A percentile compares a stretch with the other conserved stretches of the same genome.
These are phyloP conservation scores for Propithecus deckenii DNA, from an alignment of 2,797 vertebrate genomes.

Conservation along the genomic window DNA sequence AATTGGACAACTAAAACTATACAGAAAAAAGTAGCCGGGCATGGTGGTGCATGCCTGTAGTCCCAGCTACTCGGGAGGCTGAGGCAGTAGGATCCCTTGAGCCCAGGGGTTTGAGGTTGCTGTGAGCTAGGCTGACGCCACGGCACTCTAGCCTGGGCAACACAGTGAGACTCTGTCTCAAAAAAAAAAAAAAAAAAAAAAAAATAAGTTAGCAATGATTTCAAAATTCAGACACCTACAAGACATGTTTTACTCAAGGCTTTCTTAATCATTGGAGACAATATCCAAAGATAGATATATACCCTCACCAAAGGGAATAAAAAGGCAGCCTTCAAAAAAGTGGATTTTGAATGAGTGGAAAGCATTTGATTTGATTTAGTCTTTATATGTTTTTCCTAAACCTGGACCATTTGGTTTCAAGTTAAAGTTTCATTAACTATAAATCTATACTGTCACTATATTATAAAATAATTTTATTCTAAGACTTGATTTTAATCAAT, in stretches of 20 bases:
- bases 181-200: too few relatives aligned
- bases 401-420: background rate
- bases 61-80: too few relatives aligned
- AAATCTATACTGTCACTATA: constrained; percentile 4
- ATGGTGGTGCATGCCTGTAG: too few relatives aligned
- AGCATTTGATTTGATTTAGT: background rate
- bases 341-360: background rate
- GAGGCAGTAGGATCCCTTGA: too few relatives aligned
- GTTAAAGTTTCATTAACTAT: constrained; percentile 10
- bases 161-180: too few relatives aligned
- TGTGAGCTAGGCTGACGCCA: too few relatives aligned
- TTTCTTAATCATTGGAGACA: background rate
- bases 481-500: background rate
- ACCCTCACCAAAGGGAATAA: background rate
- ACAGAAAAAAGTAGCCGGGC: too few relatives aligned
- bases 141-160: too few relatives aligned
- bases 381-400: background rate
- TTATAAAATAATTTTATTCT: constrained; percentile 6
- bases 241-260: background rate
- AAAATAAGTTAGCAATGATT: background rate
- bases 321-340: background rate
- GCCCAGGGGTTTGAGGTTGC: too few relatives aligned
- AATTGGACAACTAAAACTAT: too few relatives aligned
- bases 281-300: background rate
- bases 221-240: constrained; percentile 31